These are phyloP conservation scores for Cephus runcator DNA, from an alignment of 2,888 invertebrate species.

Conservation along the genomic window DNA sequence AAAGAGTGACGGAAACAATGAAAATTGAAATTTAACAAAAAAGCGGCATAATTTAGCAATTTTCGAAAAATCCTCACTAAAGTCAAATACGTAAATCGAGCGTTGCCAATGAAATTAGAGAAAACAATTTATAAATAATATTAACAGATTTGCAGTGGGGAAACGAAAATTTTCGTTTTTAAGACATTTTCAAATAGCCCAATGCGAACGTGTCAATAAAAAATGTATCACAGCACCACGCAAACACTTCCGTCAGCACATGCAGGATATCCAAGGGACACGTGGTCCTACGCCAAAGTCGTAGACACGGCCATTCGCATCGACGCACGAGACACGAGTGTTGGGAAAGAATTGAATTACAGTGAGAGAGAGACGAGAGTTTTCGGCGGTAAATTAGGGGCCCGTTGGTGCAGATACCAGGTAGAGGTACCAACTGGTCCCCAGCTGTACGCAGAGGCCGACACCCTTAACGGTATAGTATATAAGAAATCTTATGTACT, in stretches of 20 bases:
- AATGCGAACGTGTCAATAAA: background rate
- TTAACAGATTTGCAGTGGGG: no score
- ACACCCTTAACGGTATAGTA: background rate
- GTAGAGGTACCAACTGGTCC: background rate
- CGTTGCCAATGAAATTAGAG: background rate
- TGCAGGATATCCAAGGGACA: background rate
- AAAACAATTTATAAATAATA: background rate
- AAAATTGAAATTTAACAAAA: background rate
- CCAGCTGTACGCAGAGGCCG: background rate
- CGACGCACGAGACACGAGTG: background rate
- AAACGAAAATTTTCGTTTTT: no score
- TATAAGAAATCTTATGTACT: background rate
- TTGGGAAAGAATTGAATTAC: background rate
- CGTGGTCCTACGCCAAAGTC: background rate
- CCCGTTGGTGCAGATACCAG: background rate
- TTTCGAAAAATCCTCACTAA: background rate
- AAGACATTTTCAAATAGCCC: no score
- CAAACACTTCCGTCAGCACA: background rate
- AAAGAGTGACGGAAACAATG: background rate
- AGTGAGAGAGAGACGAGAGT: background rate
- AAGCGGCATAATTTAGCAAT: background rate
- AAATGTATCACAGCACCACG: constrained; percentile 1
- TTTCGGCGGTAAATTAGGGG: background rate
- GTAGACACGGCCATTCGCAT: background rate
- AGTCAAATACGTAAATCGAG: background rate